phyloP scores from a whole-genome alignment of 2,888 invertebrate species.

The Villa cingulata region DNA sequence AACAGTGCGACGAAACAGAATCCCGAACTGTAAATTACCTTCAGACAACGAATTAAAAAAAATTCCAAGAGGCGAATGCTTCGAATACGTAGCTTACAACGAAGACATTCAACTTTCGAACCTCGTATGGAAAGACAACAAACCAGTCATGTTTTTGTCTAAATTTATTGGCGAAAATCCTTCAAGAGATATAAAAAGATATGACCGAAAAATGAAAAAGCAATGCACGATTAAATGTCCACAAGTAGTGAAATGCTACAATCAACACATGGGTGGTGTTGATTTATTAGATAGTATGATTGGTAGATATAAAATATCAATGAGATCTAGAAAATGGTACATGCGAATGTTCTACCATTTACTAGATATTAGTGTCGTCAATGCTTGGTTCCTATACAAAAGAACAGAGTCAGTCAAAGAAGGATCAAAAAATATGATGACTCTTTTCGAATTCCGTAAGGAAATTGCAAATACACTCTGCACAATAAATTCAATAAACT shows the following conservation, averaged over 20 bases:
- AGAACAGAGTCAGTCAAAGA: too few species aligned
- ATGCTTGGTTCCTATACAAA: too few species aligned
- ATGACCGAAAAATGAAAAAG: conserved; percentile 1
- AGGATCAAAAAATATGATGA: too few species aligned
- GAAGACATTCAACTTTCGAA: conserved; percentile 9
- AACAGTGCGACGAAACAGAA: not conserved
- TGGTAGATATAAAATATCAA: too few species aligned
- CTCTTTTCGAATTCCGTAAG: too few species aligned
- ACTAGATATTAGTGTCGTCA: too few species aligned
- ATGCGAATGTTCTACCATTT: too few species aligned
- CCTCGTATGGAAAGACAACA: conserved; percentile 11
- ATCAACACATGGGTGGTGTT: conserved; percentile 6
- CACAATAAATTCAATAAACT: too few species aligned
- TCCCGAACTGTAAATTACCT: not conserved
- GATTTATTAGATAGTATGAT: too few species aligned
- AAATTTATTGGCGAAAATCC: not conserved
- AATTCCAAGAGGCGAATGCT: conserved; percentile 10
- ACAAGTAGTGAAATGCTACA: conserved; percentile 4
- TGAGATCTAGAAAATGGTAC: too few species aligned
- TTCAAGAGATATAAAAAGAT: conserved; percentile 1
- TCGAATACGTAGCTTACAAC: conserved; percentile 10
- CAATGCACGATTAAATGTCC: conserved; percentile 5
- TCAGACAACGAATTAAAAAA: conserved; percentile 7
- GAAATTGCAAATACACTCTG: too few species aligned
- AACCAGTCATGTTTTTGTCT: conserved; percentile 7